Evolutionary conservation across 2,888 invertebrate species (phyloP).

Genomic region (Masnerella sp.): DNA sequence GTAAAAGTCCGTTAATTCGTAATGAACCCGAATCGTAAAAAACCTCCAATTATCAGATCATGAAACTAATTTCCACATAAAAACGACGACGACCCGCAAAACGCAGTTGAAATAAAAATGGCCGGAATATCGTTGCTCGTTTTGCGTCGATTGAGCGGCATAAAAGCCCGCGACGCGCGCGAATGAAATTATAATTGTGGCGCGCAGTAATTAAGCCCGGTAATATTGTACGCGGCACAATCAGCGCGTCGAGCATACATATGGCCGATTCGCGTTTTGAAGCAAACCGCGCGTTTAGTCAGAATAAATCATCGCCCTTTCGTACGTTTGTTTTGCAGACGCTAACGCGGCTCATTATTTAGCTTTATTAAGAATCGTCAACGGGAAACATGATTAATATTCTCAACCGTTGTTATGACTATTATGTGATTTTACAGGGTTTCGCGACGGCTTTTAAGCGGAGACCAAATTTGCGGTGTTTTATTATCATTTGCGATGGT

Average conservation of each 20-base stretch:
- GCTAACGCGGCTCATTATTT: constrained; percentile 26
- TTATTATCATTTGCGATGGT: constrained; percentile 14
- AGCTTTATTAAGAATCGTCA: constrained; percentile 42
- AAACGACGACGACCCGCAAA: no score
- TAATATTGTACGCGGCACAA: constrained; percentile 29
- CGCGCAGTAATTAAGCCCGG: constrained; percentile 25
- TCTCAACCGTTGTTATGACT: constrained; percentile 7
- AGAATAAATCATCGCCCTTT: constrained; percentile 43
- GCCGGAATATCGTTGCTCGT: background rate
- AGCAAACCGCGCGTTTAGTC: constrained; percentile 35
- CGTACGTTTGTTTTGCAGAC: constrained; percentile 35
- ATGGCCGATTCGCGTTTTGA: constrained; percentile 20
- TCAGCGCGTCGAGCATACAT: constrained; percentile 30
- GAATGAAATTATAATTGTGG: constrained; percentile 49
- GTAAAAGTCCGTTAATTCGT: no score
- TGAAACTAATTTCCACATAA: no score
- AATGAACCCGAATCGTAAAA: no score
- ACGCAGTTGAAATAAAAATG: no score
- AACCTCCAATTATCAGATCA: no score
- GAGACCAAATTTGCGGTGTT: constrained; percentile 11
- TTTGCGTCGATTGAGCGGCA: constrained; percentile 9
- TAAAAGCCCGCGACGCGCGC: constrained; percentile 4
- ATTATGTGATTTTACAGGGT: constrained; percentile 27
- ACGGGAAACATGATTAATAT: constrained; percentile 13
- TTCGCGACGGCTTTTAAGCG: background rate